phyloP scores from a whole-genome alignment of 1,140 invertebrate species.

The Apis florea region DNA sequence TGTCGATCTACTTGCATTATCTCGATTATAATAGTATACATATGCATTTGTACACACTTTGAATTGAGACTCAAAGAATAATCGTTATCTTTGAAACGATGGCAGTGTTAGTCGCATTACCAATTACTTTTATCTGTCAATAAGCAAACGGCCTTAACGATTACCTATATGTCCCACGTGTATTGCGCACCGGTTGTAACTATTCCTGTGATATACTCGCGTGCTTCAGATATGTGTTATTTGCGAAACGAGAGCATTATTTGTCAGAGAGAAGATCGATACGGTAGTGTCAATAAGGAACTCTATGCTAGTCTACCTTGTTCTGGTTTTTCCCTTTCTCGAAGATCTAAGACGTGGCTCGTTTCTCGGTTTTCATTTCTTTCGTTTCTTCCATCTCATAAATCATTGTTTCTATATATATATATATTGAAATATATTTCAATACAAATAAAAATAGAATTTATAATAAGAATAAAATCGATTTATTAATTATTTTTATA shows the following conservation, averaged over 20 bases:
- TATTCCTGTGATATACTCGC: slow-evolving; percentile 40
- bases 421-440: not conserved
- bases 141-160: slow-evolving; percentile 45
- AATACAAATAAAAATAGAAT: no score
- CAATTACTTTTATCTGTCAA: slow-evolving; percentile 58
- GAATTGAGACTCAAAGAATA: not conserved
- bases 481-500: no score
- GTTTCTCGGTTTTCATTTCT: not conserved
- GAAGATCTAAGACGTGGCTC: not conserved
- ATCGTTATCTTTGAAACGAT: slow-evolving; percentile 39
- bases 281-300: slow-evolving; percentile 53
- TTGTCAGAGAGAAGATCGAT: slow-evolving; percentile 55
- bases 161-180: slow-evolving; percentile 20
- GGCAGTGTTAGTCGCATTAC: slow-evolving; percentile 31
- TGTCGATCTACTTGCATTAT: not conserved
- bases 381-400: not conserved
- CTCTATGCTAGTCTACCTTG: slow-evolving; percentile 14
- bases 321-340: slow-evolving; percentile 13
- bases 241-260: slow-evolving; percentile 51
- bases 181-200: slow-evolving; percentile 17
- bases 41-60: not conserved
- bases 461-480: not conserved
- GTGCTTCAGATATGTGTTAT: slow-evolving; percentile 36
- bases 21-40: not conserved
- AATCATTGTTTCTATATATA: not conserved